Conservation (phyloP, 2,888 invertebrate species). For the Drosophila robusta region DNA sequence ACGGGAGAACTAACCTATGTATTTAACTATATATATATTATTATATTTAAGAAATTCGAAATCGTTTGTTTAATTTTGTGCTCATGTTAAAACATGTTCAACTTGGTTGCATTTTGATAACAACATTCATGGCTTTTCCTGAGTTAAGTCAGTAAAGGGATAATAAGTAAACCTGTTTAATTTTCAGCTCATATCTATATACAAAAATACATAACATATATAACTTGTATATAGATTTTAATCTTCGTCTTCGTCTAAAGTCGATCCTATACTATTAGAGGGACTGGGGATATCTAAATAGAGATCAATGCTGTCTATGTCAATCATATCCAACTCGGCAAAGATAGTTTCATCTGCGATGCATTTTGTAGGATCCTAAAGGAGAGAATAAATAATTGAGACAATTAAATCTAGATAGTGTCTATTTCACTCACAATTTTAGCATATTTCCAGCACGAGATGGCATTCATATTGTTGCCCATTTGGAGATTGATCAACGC, state of each 20-base stretch:
- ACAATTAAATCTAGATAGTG: too few relatives aligned
- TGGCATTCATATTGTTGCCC: slow-evolving; percentile 68
- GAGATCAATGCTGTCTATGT: slow-evolving; percentile 60
- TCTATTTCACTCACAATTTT: slow-evolving; percentile 50
- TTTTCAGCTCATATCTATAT: too few relatives aligned
- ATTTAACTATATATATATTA: too few relatives aligned
- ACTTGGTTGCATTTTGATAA: too few relatives aligned
- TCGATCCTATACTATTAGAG: not conserved
- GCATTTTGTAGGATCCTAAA: slow-evolving; percentile 49
- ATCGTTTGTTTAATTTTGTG: too few relatives aligned
- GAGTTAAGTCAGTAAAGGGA: too few relatives aligned
- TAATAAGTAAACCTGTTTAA: too few relatives aligned
- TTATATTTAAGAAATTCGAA: too few relatives aligned
- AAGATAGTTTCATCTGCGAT: slow-evolving; percentile 62
- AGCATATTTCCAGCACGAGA: slow-evolving; percentile 81
- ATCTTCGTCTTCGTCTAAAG: not conserved
- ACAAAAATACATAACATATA: not conserved
- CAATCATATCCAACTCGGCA: slow-evolving; percentile 65
- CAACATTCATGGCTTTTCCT: too few relatives aligned
- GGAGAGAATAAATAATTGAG: not conserved
- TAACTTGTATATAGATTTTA: not conserved
- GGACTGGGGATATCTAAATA: slow-evolving; percentile 60
- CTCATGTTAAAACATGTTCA: too few relatives aligned
- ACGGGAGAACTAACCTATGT: too few relatives aligned
- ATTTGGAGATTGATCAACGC: slow-evolving; percentile 72